Base-by-base conservation (phyloP, 2,113 vertebrate species). In the Gnathonemus echidnorhynchus region DNA sequence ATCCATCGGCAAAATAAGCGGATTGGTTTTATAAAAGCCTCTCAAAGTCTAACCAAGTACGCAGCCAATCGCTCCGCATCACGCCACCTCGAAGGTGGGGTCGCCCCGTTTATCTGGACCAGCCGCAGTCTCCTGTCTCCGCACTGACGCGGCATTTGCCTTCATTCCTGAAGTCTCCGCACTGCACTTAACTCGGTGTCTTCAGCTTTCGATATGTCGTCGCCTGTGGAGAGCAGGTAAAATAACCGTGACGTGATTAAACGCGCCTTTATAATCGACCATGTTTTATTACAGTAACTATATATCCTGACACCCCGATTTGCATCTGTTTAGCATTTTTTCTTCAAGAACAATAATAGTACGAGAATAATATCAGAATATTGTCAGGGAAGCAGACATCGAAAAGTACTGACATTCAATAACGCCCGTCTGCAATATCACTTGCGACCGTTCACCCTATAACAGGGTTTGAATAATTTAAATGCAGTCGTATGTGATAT, bases 201-300 rank as follows among this genome's bases (percentile, higher is more conserved):
- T 39, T 17, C 74, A 17, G 35, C 35, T 70, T 3, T 50, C 84
- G 46, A 15, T 24, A 90, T 88, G 89, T 50, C 85, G 21, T 88
- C 89, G 24, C n/a, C 10, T 46, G 35, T 15, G 85, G 89, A 90
- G 24, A 45, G 66, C 66, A 88, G 89, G 89, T 90, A 90, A 77
- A 86, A n/a, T 27, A 42, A 7, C 31, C 24, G 53, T 74, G 31
- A 39, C n/a, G n/a, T 9, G 83, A 24, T 31, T 39, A 42, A 45
- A 7, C 13, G 77, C 83, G 48, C 3, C 21, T 8, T 48, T 85
- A n/a, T 62, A 62, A 62, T n/a, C 2, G 24, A 10, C 56, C 24
- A n/a, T 62, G 24, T 62, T n/a, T 62, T 62, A 62, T 62, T 62
- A n/a, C 45, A 48, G 35, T 35, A 17, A 17, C 24, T 24, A 46